Percentiles rank a stretch among this genome's conserved stretches.
phyloP scores from a whole-genome alignment of 1,140 invertebrate species.

The Caligus rogercresseyi region DNA sequence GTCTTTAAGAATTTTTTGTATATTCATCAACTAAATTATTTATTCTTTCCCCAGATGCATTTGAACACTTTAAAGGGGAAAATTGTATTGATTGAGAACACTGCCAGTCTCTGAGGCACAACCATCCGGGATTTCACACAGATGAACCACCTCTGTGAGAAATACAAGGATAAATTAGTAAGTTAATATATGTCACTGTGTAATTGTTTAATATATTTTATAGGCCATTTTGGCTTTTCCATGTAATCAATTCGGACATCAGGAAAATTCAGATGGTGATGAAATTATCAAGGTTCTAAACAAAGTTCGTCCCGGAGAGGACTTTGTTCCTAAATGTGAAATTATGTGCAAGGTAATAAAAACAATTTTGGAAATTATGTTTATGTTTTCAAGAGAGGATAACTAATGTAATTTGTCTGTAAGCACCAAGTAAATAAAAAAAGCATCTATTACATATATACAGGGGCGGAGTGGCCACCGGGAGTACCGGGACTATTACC shows the following conservation, averaged over 20 bases:
- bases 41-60: conserved; percentile 22
- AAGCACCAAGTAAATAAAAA: no score
- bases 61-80: conserved; percentile 29
- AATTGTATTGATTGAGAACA: conserved; percentile 30
- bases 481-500: no score
- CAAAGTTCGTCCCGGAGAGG: conserved; percentile 28
- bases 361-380: no score
- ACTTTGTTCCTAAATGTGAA: conserved; percentile 27
- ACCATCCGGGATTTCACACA: conserved; percentile 28
- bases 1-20: neutral
- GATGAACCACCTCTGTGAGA: conserved; percentile 28
- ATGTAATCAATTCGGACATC: conserved; percentile 27
- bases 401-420: no score
- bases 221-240: conserved; percentile 30
- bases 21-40: neutral
- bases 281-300: conserved; percentile 27
- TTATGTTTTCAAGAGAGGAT: no score
- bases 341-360: conserved; percentile 27
- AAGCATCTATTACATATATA: no score
- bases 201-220: neutral
- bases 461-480: no score
- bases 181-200: neutral
- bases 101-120: conserved; percentile 28
- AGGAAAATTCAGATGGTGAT: conserved; percentile 26
- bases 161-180: conserved; percentile 22